phyloP scores from a whole-genome alignment of 2,888 invertebrate species.

The Autographa pulchrina region DNA sequence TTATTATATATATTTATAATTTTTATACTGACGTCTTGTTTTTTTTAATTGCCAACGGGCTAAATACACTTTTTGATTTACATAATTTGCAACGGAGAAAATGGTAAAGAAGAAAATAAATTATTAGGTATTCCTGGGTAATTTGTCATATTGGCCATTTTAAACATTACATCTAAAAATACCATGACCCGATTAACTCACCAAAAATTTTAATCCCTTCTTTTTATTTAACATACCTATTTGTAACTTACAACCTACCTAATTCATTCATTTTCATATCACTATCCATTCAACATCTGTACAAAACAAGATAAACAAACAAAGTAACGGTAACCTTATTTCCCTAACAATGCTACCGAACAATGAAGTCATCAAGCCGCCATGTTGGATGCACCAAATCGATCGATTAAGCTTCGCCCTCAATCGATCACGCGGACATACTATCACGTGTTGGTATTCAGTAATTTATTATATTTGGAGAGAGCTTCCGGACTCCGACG shows the following conservation, averaged over 20 bases:
- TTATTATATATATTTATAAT: no score
- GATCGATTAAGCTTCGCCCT: conserved; percentile 70
- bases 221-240: not conserved
- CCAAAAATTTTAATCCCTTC: not conserved
- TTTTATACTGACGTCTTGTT: no score
- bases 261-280: not conserved
- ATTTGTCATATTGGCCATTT: no score
- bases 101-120: no score
- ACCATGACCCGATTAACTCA: no score
- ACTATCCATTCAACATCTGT: not conserved
- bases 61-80: no score
- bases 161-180: no score
- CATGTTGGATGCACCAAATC: conserved; percentile 74
- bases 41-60: no score
- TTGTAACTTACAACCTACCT: not conserved
- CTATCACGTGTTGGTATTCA: conserved; percentile 74
- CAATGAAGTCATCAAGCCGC: conserved; percentile 77
- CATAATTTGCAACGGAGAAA: no score
- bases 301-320: conserved; percentile 11
- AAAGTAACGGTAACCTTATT: conserved; percentile 51
- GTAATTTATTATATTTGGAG: conserved; percentile 85
- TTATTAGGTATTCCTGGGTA: no score
- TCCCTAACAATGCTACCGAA: conserved; percentile 65
- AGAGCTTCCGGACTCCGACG: conserved; percentile 79
- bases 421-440: conserved; percentile 77